Percentiles rank a stretch among this genome's conserved stretches.
These are phyloP conservation scores for Petrocephalus microphthalmus DNA, from an alignment of 2,113 vertebrate genomes.

Conservation along the genomic window DNA sequence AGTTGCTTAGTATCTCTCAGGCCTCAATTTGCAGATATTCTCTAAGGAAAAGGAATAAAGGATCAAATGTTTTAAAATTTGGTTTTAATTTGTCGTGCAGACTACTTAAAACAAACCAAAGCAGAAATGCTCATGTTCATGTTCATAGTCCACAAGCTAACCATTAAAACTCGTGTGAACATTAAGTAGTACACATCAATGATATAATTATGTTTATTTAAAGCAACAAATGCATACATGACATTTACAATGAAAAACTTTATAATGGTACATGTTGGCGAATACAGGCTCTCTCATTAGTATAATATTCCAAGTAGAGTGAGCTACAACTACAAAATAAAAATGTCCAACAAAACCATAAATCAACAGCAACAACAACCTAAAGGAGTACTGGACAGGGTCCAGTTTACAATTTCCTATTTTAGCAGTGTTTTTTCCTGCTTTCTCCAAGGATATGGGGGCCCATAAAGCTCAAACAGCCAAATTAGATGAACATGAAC, in stretches of 20 bases:
- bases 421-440: not conserved
- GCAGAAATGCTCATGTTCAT: not conserved
- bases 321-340: not conserved
- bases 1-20: not conserved
- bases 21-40: not conserved
- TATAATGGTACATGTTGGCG: not conserved
- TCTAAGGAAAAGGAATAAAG: not conserved
- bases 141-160: not conserved
- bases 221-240: not conserved
- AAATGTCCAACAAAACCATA: not conserved
- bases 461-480: not conserved
- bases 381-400: not conserved
- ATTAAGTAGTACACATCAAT: not conserved
- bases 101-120: not conserved
- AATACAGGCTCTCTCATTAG: not conserved
- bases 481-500: not conserved
- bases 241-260: not conserved
- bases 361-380: not conserved
- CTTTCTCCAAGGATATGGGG: not conserved
- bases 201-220: not conserved
- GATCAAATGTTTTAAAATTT: no score
- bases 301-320: not conserved
- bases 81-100: not conserved
- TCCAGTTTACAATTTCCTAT: not conserved
- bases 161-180: not conserved